These are phyloP conservation scores for Platycnemis pennipes DNA, from an alignment of 2,888 invertebrate species.

Conservation along the genomic window DNA sequence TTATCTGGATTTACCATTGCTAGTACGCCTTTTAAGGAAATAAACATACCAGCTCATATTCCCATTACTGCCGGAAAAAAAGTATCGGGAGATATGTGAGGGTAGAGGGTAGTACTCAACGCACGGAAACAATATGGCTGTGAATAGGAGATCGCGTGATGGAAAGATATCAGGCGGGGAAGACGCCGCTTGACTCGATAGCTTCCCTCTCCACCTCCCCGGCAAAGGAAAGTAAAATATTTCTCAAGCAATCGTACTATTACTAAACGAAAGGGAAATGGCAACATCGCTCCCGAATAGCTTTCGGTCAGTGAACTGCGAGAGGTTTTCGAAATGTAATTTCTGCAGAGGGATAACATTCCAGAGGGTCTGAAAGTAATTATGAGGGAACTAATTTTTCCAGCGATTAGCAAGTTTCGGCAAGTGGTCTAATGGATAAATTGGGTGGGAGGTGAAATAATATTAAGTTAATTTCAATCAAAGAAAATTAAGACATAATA, in stretches of 20 bases:
- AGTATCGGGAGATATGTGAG: not conserved
- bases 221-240: not conserved
- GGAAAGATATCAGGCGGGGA: not conserved
- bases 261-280: constrained; percentile 47
- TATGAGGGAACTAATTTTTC: no score
- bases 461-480: no score
- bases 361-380: not conserved
- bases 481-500: no score
- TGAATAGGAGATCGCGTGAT: constrained; percentile 32
- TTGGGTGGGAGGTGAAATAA: no score
- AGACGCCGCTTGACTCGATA: not conserved
- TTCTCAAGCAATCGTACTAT: constrained; percentile 7
- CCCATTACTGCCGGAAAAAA: not conserved
- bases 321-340: not conserved
- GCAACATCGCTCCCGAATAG: not conserved
- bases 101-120: not conserved
- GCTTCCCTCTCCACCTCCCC: not conserved
- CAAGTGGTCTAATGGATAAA: no score
- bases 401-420: no score
- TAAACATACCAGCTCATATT: not conserved
- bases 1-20: not conserved
- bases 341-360: not conserved
- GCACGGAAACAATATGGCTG: not conserved
- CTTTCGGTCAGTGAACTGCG: constrained; percentile 11
- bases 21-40: not conserved